Percentiles rank a stretch among this genome's conserved stretches.
These are phyloP conservation scores for Arion vulgaris DNA, from an alignment of 1,140 invertebrate species.

Conservation along the genomic window DNA sequence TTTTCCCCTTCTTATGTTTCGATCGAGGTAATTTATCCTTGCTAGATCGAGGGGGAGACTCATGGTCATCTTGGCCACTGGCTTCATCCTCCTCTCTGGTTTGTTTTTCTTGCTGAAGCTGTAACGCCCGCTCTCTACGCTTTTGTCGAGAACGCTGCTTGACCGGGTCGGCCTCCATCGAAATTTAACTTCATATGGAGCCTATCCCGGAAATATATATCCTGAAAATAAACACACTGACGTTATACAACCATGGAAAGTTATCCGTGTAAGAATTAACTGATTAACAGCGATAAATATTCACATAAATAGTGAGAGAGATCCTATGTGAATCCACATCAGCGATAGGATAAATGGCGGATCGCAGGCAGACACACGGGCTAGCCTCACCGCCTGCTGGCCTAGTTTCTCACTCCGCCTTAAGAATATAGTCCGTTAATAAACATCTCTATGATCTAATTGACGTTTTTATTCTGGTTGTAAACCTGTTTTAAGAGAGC, in stretches of 20 bases:
- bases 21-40: conserved; percentile 71
- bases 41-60: conserved; percentile 56
- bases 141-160: conserved; percentile 84
- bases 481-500: neutral
- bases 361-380: conserved; percentile 39
- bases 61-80: conserved; percentile 55
- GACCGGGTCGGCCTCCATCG: conserved; percentile 85
- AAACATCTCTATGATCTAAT: conserved; percentile 23
- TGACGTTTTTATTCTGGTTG: neutral
- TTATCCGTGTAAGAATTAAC: conserved; percentile 16
- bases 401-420: conserved; percentile 38
- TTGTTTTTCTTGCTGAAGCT: conserved; percentile 71
- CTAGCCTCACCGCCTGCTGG: conserved; percentile 33
- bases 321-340: conserved; percentile 24
- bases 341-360: conserved; percentile 38
- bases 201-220: conserved; percentile 41
- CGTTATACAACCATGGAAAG: neutral
- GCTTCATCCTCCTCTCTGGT: conserved; percentile 52
- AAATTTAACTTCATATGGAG: conserved; percentile 53
- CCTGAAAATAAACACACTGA: conserved; percentile 14
- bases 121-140: conserved; percentile 80
- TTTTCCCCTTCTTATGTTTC: conserved; percentile 61
- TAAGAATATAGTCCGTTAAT: conserved; percentile 35
- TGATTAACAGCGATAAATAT: neutral
- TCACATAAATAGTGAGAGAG: conserved; percentile 5